These are phyloP conservation scores for Phanerotoma sp. DNA, from an alignment of 2,888 invertebrate species.

Conservation along the genomic window DNA sequence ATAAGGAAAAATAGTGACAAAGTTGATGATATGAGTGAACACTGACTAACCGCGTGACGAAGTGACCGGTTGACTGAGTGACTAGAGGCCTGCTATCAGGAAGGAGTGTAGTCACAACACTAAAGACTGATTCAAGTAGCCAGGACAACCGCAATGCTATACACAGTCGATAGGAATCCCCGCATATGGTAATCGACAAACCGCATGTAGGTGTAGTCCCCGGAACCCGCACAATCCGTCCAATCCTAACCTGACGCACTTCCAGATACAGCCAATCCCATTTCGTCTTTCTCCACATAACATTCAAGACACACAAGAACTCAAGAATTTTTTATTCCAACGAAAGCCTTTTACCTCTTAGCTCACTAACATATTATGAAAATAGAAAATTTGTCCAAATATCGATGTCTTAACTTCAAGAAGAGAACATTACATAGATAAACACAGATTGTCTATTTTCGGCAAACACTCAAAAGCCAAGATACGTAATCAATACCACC, in stretches of 20 bases:
- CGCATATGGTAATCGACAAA: conserved; percentile 54
- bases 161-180: conserved; percentile 42
- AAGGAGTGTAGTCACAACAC: conserved; percentile 48
- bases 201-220: conserved; percentile 50
- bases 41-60: conserved; percentile 37
- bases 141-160: conserved; percentile 39
- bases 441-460: not conserved
- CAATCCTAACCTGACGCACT: conserved; percentile 12
- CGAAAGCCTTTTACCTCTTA: too few relatives aligned
- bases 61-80: conserved; percentile 43
- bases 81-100: conserved; percentile 34
- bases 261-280: conserved; percentile 7
- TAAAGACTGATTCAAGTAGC: conserved; percentile 36
- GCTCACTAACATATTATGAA: conserved; percentile 14
- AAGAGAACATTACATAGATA: too few relatives aligned
- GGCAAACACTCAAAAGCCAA: not conserved
- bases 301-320: too few relatives aligned
- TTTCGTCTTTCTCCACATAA: conserved; percentile 11
- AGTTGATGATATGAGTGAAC: conserved; percentile 27
- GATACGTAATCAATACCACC: conserved; percentile 15
- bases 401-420: not conserved
- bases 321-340: not conserved
- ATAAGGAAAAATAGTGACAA: conserved; percentile 23
- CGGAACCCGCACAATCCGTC: conserved; percentile 30
- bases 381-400: conserved; percentile 13